These are phyloP conservation scores for Tetrax tetrax DNA, from an alignment of 2,113 vertebrate genomes.

Conservation along the genomic window DNA sequence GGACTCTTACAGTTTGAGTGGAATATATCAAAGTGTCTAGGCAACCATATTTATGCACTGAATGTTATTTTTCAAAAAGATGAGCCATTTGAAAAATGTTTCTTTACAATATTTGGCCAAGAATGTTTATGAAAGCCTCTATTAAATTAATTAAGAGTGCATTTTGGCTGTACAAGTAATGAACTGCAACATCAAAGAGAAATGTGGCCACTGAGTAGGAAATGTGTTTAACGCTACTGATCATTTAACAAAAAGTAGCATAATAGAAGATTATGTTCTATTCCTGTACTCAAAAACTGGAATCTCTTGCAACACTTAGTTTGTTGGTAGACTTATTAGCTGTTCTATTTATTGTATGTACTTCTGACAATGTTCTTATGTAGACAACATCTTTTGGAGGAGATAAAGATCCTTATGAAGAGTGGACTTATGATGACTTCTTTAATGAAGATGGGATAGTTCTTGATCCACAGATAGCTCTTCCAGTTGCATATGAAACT, in stretches of 20 bases:
- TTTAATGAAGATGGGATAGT: slow-evolving; percentile 95
- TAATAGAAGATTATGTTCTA: not conserved
- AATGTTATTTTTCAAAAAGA: not conserved
- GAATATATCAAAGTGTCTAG: not conserved
- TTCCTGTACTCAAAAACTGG: not conserved
- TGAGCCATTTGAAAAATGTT: not conserved
- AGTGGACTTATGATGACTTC: slow-evolving; percentile 87
- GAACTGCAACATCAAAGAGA: not conserved
- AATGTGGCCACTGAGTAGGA: not conserved
- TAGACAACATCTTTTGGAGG: slow-evolving; percentile 73
- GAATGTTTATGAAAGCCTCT: not conserved
- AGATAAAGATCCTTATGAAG: slow-evolving; percentile 83
- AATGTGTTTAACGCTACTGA: not conserved
- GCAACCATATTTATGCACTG: not conserved
- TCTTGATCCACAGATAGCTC: slow-evolving; percentile 83
- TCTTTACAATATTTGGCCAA: not conserved
- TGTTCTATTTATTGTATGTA: not conserved
- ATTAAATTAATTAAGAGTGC: not conserved
- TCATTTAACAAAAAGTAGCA: not conserved
- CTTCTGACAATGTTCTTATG: not conserved
- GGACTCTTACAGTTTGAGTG: not conserved
- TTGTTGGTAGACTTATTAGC: not conserved
- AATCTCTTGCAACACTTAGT: not conserved
- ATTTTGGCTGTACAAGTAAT: not conserved
- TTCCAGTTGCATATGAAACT: slow-evolving; percentile 90